phyloP scores from a whole-genome alignment of 53 echinoderm and acorn worm species.

The Apostichopus leukothele region DNA sequence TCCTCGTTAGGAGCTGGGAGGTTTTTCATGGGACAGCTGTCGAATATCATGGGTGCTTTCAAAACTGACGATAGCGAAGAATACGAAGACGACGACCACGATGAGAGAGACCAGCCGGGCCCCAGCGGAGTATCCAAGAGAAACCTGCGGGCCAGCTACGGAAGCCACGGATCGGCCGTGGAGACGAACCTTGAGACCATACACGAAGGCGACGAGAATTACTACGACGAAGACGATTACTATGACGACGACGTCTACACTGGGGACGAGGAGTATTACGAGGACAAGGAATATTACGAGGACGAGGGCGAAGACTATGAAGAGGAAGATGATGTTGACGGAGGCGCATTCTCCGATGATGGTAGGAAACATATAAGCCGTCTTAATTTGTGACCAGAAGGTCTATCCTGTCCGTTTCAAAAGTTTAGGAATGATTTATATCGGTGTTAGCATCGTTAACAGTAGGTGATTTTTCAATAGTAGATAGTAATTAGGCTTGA shows the following conservation, averaged over 20 bases:
- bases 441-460: no score
- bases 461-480: no score
- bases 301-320: conserved; percentile 32
- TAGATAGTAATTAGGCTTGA: no score
- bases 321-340: background rate
- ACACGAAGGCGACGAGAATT: conserved; percentile 13
- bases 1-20: background rate
- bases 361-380: background rate
- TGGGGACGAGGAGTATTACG: conserved; percentile 19
- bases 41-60: conserved; percentile 25
- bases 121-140: conserved; percentile 27
- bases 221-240: conserved; percentile 10
- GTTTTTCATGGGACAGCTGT: background rate
- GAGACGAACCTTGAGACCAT: conserved; percentile 28
- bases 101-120: background rate
- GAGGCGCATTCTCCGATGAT: background rate
- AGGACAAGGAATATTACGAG: conserved; percentile 34
- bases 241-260: background rate
- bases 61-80: background rate
- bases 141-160: conserved; percentile 16
- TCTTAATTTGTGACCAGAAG: background rate
- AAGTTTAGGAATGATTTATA: no score
- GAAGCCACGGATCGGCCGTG: conserved; percentile 5
- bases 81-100: background rate
- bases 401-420: no score